Base-by-base conservation (phyloP, 2,888 invertebrate genomes). In the Lumbricus terrestris region DNA sequence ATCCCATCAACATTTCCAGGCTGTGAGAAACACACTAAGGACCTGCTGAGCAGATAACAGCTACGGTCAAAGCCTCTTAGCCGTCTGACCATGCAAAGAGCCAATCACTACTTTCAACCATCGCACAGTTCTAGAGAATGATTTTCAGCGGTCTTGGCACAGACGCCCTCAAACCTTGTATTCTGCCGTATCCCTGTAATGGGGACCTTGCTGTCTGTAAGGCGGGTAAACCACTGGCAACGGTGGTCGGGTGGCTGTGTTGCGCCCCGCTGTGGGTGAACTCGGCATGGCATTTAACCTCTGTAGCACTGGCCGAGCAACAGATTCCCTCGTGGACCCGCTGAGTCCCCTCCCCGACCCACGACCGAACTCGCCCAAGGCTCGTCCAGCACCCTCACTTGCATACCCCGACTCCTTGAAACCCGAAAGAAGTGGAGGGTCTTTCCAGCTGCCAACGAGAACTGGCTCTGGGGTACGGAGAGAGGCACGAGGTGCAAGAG, bases 391-490 rank as follows among this genome's bases (percentile, higher is more conserved):
- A 18, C 85, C 85, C 23, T 85, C 85, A 23, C 85, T 85, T 3
- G 85, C 23, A 35, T 85, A 85, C n/a, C 85, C 85, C 6, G 37
- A 85, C 35, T 85, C 85, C 85, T 85, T 85, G 85, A 85, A 85
- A 85, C 37, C 85, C 35, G 6, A 35, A 29, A 69, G 69, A 69
- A 69, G n/a, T n/a, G 69, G 69, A 37, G 33, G 85, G 20, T 85
- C 85, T 35, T 37, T 34, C 85, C 85, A 85, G 35, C 85, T 37
- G 85, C 85, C 85, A 37, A 18, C 85, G 0, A 37, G 23, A 35
- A 85, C 85, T 18, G 85, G 85, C 35, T 85, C 85, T 37, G 85
- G 85, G 20, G 85, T 37, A 23, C 23, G 34, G 18, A 85, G 35
- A 85, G 85, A 34, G 35, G 85, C 85, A 34, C 85, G 85, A 37